phyloP scores from a whole-genome alignment of 2,888 invertebrate species.

The Eupeodes latifasciatus region DNA sequence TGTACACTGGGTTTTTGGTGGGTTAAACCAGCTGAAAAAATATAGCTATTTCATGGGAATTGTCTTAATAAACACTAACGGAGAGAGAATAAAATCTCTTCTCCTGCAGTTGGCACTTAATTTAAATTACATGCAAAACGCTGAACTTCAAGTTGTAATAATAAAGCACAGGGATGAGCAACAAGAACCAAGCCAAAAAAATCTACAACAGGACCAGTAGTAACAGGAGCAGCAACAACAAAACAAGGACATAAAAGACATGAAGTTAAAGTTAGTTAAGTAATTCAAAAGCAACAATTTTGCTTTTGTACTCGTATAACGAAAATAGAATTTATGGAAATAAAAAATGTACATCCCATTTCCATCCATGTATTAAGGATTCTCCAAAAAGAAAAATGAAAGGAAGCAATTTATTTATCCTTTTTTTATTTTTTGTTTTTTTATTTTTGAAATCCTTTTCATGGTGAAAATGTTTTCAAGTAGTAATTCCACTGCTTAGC shows the following conservation, averaged over 20 bases:
- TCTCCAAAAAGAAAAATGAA: background rate
- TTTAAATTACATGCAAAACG: conserved; percentile 54
- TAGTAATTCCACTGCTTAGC: conserved; percentile 55
- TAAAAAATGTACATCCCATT: background rate
- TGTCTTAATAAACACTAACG: conserved; percentile 17
- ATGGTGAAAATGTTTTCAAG: conserved; percentile 50
- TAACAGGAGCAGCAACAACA: background rate
- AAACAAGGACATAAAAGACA: background rate
- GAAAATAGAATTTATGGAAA: conserved; percentile 1
- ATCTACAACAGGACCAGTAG: too few relatives aligned
- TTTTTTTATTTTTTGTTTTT: background rate
- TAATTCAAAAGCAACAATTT: conserved; percentile 26
- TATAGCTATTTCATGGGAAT: conserved; percentile 9
- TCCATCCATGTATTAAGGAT: background rate
- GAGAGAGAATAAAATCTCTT: conserved; percentile 6
- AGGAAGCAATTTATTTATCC: background rate
- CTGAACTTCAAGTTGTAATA: conserved; percentile 23
- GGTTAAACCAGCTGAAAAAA: conserved; percentile 23
- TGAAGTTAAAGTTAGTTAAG: conserved; percentile 2
- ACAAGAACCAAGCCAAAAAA: background rate
- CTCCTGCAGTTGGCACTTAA: conserved; percentile 46
- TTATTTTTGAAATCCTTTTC: conserved; percentile 22
- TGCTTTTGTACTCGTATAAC: background rate
- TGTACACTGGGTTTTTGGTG: background rate
- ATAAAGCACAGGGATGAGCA: conserved; percentile 5